Conservation (phyloP, 2,113 vertebrate species). For the Nothobranchius furzeri region DNA sequence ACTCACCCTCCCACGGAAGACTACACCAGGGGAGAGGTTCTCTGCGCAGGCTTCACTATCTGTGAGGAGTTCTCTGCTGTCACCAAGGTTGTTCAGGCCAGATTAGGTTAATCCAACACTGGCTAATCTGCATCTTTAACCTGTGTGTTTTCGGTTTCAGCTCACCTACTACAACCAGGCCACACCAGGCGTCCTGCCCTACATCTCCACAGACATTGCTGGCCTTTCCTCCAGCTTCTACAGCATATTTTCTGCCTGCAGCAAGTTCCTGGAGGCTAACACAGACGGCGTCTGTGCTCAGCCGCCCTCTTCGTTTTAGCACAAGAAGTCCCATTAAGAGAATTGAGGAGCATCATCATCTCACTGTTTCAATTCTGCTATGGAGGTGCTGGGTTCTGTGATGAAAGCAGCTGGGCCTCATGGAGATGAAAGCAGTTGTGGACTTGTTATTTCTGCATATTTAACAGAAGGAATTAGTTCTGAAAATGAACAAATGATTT, state of each 20-base stretch:
- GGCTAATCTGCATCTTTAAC: background rate
- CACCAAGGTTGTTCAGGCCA: constrained; percentile 81
- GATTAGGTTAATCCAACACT: constrained; percentile 11
- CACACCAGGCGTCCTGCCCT: constrained; percentile 86
- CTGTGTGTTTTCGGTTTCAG: constrained; percentile 63
- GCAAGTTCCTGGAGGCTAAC: constrained; percentile 87
- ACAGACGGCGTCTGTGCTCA: constrained; percentile 68
- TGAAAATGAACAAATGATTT: constrained; percentile 3
- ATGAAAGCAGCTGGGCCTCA: background rate
- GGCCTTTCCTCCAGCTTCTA: constrained; percentile 90
- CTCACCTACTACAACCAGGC: constrained; percentile 96
- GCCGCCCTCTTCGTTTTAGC: constrained; percentile 33
- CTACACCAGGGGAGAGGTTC: constrained; percentile 86
- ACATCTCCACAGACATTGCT: constrained; percentile 88
- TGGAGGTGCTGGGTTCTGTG: background rate
- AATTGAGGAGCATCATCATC: background rate
- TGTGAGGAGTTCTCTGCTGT: constrained; percentile 80
- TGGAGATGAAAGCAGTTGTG: constrained; percentile 7
- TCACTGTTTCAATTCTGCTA: background rate
- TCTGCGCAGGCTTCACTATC: constrained; percentile 93
- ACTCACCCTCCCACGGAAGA: constrained; percentile 74
- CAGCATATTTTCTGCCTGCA: constrained; percentile 84
- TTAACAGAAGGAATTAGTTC: background rate
- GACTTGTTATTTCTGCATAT: background rate
- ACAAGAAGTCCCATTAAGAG: background rate